Conservation (phyloP, 2,113 vertebrate species). For the Colistium nudipinnis region DNA sequence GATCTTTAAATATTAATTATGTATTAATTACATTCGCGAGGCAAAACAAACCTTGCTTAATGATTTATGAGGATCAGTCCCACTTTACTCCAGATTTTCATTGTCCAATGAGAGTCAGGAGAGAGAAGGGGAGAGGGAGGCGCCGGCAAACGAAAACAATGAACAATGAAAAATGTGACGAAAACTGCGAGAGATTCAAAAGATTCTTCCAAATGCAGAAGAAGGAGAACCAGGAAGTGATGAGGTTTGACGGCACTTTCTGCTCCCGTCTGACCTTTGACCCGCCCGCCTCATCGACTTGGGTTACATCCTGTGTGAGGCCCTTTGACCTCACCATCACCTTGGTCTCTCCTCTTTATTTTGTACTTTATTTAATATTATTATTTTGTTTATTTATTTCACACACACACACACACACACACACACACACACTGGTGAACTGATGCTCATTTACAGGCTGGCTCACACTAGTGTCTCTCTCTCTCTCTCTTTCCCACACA, state of each 20-base stretch:
- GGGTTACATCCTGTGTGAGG: conserved; percentile 58
- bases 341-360: conserved; percentile 7
- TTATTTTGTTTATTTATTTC: too few relatives aligned
- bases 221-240: neutral
- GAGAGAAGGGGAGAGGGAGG: conserved; percentile 57
- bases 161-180: conserved; percentile 45
- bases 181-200: conserved; percentile 21
- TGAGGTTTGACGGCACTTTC: neutral
- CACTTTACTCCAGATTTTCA: conserved; percentile 79
- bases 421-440: neutral
- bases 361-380: neutral
- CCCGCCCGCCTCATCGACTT: conserved; percentile 36
- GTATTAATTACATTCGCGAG: conserved; percentile 86
- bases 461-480: conserved; percentile 4
- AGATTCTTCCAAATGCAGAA: neutral
- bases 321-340: conserved; percentile 55
- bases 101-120: conserved; percentile 77
- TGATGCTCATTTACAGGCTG: conserved; percentile 27
- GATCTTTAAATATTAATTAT: conserved; percentile 89
- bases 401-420: conserved; percentile 3
- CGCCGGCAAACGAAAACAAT: conserved; percentile 63
- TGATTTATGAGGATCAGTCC: conserved; percentile 84
- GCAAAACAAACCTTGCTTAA: conserved; percentile 86
- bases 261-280: conserved; percentile 58
- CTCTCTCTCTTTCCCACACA: conserved; percentile 28